Conservation (phyloP, 1,140 invertebrate species). For the Aphaenogaster floridana region DNA sequence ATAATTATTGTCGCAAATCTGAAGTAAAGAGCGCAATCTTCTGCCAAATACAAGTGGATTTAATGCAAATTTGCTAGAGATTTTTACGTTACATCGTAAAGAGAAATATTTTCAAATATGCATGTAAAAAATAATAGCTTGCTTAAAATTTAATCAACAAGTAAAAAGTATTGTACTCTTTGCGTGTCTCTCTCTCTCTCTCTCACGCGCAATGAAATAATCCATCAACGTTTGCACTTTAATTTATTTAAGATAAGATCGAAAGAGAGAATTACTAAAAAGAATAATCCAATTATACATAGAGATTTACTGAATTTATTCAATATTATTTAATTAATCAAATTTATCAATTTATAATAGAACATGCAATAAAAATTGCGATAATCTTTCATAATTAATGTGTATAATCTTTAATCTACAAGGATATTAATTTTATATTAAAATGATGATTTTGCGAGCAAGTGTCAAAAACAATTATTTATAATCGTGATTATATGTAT, state of each 20-base stretch:
- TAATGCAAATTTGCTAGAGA: not conserved
- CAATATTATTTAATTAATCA: not conserved
- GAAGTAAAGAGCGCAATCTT: not conserved
- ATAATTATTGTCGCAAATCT: not conserved
- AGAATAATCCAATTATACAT: not conserved
- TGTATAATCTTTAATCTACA: not conserved
- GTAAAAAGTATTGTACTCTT: not conserved
- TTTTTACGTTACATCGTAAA: not conserved
- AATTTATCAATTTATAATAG: not conserved
- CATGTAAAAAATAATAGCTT: not conserved
- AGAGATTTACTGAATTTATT: not conserved
- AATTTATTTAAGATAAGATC: not conserved
- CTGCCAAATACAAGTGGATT: not conserved
- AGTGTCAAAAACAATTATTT: not conserved
- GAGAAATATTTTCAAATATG: not conserved
- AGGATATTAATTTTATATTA: conserved; percentile 1
- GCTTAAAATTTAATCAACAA: not conserved
- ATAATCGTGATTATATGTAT: not conserved
- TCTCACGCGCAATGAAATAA: too few species aligned
- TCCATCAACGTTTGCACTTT: not conserved
- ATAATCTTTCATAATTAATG: not conserved
- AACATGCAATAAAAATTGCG: not conserved
- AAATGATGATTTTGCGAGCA: not conserved
- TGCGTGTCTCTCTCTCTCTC: not conserved
- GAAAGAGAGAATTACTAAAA: not conserved